Evolutionary conservation across 2,888 invertebrate genomes (phyloP), one percentile per base, ranked within the genome.

Genomic region (Metopia argyrocephala): DNA sequence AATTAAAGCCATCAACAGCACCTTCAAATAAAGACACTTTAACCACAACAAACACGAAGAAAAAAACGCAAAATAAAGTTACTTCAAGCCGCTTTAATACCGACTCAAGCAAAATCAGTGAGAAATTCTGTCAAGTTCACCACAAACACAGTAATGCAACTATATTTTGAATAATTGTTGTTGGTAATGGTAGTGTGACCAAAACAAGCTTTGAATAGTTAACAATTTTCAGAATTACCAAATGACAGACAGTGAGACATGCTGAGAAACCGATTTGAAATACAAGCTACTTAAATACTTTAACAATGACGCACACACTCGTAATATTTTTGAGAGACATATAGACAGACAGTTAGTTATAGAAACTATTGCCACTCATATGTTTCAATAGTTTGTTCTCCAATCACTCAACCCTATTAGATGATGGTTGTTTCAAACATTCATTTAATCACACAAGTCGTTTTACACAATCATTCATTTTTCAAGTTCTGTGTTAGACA

Each of bases 61-160:
- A 21, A 21, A 64, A n/a, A 18, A 46, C 45, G 46, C 25, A 54
- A 5, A 46, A n/a, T 28, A 4, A 52, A 59, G 46, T 46, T 59
- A 66, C 52, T 61, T 78, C 45, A 66, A 71, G 78, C 71, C 59
- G 59, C 59, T 61, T 71, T 38, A 52, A 71, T 65, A 70, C 52
- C 57, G 45, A 52, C 57, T 76, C 45, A 45, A 76, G 28, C n/a
- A 64, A 70, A 71, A 62, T 69, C 52, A 31, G 57, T 57, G 62
- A 48, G 65, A 78, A 66, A 71, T 70, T 61, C 21, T 38, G 15
- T 15, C 38, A 71, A 68, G 59, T 74, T 70, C 68, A 68, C 69
- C 50, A 57, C 69, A 28, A 52, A 4, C 38, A 64, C 31, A 9
- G 46, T 12, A 54, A 45, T 46, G 45, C 50, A 31, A 31, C 1